Base-by-base conservation (phyloP, 2,113 vertebrate species). In the Leuciscus idus region DNA sequence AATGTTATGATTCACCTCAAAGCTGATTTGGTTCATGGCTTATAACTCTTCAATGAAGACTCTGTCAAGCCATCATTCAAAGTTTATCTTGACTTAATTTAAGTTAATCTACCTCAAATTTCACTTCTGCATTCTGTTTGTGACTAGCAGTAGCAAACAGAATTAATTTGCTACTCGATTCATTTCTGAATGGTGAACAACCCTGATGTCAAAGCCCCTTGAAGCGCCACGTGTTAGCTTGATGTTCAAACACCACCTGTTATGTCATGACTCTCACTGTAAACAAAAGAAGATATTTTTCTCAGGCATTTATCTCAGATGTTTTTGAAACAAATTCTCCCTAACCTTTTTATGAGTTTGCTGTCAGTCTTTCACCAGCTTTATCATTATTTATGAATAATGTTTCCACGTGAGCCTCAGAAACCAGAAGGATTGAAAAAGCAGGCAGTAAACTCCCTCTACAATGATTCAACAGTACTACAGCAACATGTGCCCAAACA, bases 401-500 rank as follows among this genome's bases (percentile, higher is more conserved):
- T 21, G 68, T 75, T 55, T 23, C 61, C 85, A 79, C 64, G 72
- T 93, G 93, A 92, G 81, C 46, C 68, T 50, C 48, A 87, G 64
- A 86, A 86, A 85, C 88, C 81, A 87, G 30, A 30, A 57, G n/a
- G 74, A 46, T 50, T 70, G 28, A 81, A 46, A 0, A 61, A 84
- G 19, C 52, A 78, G 64, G 77, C 46, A 26, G 23, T 68, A 75
- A 50, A 21, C 68, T 13, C 70, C 39, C 68, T 76, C 61, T 62
- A 52, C 80, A 64, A 19, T 93, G 91, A 92, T 84, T 90, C 91
- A 90, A 46, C 50, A 72, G 43, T 64, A 84, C 72, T 28, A 4
- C 26, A 50, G 5, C 62, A 48, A 48, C n/a, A 23, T 64, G 11
- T 62, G 19, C 70, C 23, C 50, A 33, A 50, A n/a, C 62, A 61